These are phyloP conservation scores for Hippocampus guttulatus DNA, from an alignment of 2,113 vertebrate genomes.

Conservation along the genomic window DNA sequence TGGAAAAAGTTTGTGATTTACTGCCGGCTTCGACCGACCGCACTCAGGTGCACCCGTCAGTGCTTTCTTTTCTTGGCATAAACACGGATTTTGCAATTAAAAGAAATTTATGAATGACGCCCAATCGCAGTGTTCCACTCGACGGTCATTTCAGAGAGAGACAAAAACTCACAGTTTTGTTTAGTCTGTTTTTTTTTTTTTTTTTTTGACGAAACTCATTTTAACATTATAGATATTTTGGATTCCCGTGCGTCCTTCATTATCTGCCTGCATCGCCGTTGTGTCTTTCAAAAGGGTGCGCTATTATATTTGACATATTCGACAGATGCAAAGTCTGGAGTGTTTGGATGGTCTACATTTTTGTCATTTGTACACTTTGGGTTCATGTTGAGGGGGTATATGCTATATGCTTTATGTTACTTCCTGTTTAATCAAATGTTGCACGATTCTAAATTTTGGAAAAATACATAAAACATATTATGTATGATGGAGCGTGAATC, in stretches of 20 bases:
- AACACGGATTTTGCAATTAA: background rate
- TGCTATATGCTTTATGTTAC: no score
- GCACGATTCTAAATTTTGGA: no score
- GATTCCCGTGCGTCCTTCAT: background rate
- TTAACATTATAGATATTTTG: background rate
- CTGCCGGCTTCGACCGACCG: slow-evolving; percentile 9
- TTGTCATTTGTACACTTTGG: background rate
- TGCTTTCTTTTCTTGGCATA: slow-evolving; percentile 19
- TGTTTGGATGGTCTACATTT: background rate
- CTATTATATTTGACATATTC: background rate
- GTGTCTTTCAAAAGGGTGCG: background rate
- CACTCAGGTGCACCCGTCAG: slow-evolving; percentile 37
- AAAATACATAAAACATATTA: no score
- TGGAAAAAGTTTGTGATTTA: slow-evolving; percentile 15
- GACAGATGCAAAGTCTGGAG: no score
- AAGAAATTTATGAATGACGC: background rate
- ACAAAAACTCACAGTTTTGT: no score
- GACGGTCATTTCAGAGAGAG: background rate
- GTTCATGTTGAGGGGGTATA: background rate
- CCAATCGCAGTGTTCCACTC: background rate
- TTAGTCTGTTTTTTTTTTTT: no score
- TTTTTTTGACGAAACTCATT: background rate
- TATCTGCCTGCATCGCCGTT: background rate
- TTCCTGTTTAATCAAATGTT: background rate
- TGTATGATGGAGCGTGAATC: no score